Conservation (phyloP, 1,140 invertebrate species). For the Zaprionus tsacasi region DNA sequence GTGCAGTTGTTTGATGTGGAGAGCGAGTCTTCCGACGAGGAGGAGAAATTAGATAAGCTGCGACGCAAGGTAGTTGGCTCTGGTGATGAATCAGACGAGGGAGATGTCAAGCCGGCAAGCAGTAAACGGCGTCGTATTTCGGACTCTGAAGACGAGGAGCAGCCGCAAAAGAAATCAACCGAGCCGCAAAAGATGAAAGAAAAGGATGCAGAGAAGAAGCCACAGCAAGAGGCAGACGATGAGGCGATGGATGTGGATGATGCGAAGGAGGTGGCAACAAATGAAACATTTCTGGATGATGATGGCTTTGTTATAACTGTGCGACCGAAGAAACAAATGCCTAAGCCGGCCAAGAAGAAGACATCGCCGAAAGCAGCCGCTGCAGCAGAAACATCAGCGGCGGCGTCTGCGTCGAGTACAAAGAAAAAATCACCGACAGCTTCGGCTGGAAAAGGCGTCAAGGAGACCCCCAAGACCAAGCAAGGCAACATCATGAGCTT, state of each 20-base stretch:
- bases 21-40: conserved; percentile 73
- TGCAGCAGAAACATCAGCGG: not conserved
- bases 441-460: conserved; percentile 41
- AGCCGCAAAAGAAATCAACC: conserved; percentile 62
- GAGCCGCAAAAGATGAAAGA: conserved; percentile 37
- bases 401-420: conserved; percentile 24
- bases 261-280: conserved; percentile 34
- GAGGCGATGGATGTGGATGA: conserved; percentile 49
- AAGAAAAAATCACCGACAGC: conserved; percentile 62
- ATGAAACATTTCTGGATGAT: conserved; percentile 79
- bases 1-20: conserved; percentile 66
- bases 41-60: conserved; percentile 73
- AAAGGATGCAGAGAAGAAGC: conserved; percentile 18
- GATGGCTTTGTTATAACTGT: conserved; percentile 80
- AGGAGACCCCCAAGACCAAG: conserved; percentile 64
- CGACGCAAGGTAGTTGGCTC: conserved; percentile 65
- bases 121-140: conserved; percentile 72
- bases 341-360: conserved; percentile 38
- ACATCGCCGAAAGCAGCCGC: conserved; percentile 38
- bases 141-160: conserved; percentile 75
- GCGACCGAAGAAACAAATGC: conserved; percentile 51
- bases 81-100: conserved; percentile 56
- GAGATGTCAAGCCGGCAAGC: conserved; percentile 29
- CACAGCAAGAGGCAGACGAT: not conserved
- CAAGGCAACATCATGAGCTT: conserved; percentile 78